These are phyloP conservation scores for Pissodes strobi DNA, from an alignment of 1,140 invertebrate genomes.

Conservation along the genomic window DNA sequence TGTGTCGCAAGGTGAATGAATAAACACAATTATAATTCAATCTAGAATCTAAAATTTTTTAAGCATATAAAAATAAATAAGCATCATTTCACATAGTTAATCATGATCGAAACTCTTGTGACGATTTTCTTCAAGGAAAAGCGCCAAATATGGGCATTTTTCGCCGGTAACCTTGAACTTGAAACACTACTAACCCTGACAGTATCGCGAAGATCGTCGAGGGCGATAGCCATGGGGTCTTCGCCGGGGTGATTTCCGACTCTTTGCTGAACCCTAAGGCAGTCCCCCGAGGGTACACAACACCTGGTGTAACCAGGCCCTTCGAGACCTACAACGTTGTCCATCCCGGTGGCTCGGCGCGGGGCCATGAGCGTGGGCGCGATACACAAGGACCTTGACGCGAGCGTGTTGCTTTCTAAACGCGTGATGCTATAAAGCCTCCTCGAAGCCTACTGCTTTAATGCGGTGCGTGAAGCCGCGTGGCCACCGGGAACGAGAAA, in stretches of 20 bases:
- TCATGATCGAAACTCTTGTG: too few relatives aligned
- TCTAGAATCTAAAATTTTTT: too few relatives aligned
- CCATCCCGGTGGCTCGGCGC: conserved; percentile 42
- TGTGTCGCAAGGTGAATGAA: too few relatives aligned
- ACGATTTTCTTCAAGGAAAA: too few relatives aligned
- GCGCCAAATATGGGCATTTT: too few relatives aligned
- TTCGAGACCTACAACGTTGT: conserved; percentile 39
- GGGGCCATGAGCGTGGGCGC: conserved; percentile 29
- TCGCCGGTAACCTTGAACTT: conserved; percentile 24
- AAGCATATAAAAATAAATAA: too few relatives aligned
- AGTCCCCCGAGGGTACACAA: conserved; percentile 81
- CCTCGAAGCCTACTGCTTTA: conserved; percentile 47
- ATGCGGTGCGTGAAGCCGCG: conserved; percentile 32
- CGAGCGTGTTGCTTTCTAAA: conserved; percentile 26
- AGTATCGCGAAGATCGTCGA: conserved; percentile 76
- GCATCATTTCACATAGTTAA: too few relatives aligned
- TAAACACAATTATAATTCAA: too few relatives aligned
- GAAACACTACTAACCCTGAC: conserved; percentile 61
- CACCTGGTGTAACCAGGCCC: conserved; percentile 64
- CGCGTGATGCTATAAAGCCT: conserved; percentile 12
- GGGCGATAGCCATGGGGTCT: conserved; percentile 66
- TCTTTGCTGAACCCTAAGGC: conserved; percentile 64
- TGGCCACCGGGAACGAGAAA: conserved; percentile 40
- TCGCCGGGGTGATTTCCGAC: conserved; percentile 45
- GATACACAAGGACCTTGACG: conserved; percentile 25